These are phyloP conservation scores for Eupithecia insigniata DNA, from an alignment of 2,888 invertebrate species.

Conservation along the genomic window DNA sequence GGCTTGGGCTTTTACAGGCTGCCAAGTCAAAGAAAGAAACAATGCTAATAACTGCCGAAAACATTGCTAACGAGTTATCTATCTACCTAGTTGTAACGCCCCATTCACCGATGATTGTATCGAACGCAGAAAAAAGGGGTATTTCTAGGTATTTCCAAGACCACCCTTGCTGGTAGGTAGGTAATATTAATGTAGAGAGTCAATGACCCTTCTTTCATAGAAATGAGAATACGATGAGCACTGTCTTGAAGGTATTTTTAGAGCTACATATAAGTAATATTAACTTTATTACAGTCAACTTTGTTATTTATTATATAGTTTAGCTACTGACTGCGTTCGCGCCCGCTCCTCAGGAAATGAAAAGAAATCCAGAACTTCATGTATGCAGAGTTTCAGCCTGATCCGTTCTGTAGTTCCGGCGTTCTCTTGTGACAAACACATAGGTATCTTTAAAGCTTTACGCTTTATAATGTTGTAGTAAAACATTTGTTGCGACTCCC, in stretches of 20 bases:
- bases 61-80: background rate
- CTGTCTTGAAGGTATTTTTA: background rate
- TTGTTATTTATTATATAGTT: background rate
- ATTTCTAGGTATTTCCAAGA: background rate
- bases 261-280: background rate
- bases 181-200: background rate
- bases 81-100: background rate
- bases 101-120: background rate
- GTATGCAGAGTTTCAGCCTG: background rate
- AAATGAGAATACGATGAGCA: background rate
- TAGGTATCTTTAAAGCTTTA: background rate
- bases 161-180: background rate
- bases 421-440: background rate
- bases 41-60: background rate
- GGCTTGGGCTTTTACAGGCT: background rate
- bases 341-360: background rate
- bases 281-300: background rate
- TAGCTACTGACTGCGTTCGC: background rate
- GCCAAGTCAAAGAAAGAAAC: background rate
- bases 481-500: background rate
- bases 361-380: background rate
- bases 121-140: background rate
- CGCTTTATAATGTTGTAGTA: background rate
- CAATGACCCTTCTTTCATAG: background rate
- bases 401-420: background rate